Evolutionary conservation across 2,113 vertebrate genomes (phyloP).

Genomic region (Paedocypris sp.): DNA sequence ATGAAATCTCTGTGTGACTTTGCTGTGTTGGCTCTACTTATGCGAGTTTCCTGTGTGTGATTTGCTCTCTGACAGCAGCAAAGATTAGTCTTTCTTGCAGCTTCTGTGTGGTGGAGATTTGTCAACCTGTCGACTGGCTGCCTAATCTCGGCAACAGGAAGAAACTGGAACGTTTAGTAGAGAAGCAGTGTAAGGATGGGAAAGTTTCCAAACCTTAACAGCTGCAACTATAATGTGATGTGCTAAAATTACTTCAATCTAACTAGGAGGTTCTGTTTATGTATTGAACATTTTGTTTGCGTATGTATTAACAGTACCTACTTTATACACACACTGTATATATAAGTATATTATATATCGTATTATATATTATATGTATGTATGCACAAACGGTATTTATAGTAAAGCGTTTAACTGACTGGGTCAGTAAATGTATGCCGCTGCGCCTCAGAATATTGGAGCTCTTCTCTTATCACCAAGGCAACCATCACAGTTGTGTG

Average conservation of each 20-base stretch:
- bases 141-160: not conserved
- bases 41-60: not conserved
- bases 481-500: slow-evolving; percentile 35
- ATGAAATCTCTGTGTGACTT: not conserved
- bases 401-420: not conserved
- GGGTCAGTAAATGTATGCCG: not conserved
- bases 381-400: no score
- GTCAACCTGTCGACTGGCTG: slow-evolving; percentile 16
- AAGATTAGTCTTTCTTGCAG: not conserved
- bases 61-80: not conserved
- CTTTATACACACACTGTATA: no score
- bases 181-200: slow-evolving; percentile 2
- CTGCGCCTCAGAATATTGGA: slow-evolving; percentile 16
- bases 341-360: no score
- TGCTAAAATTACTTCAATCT: no score
- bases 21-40: not conserved
- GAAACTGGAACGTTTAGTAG: not conserved
- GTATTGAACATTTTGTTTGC: no score
- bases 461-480: slow-evolving; percentile 31
- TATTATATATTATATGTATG: not conserved
- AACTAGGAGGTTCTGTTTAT: no score
- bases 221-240: not conserved
- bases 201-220: not conserved
- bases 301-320: no score
- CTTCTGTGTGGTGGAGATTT: not conserved